Conservation (phyloP, 53 echinoderm and acorn worm genomes). For the Paracentrotus lividus region DNA sequence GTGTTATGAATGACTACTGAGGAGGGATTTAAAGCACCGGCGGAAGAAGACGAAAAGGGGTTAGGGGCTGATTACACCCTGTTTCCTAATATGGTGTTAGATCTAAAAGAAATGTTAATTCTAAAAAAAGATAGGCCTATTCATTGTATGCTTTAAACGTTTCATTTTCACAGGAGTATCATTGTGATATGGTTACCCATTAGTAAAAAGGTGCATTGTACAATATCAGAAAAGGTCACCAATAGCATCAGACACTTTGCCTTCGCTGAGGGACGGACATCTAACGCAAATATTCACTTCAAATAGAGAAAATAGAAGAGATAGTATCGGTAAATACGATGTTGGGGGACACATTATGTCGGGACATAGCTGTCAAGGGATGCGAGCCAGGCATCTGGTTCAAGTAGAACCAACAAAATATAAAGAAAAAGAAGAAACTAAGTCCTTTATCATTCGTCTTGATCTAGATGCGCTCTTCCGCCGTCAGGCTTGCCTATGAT, state of each 20-base stretch:
- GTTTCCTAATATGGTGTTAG: too few species aligned
- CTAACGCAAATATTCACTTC: not conserved
- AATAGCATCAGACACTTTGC: not conserved
- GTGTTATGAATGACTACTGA: not conserved
- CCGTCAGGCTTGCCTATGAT: slow-evolving; percentile 8
- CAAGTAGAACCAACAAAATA: too few species aligned
- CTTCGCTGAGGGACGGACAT: too few species aligned
- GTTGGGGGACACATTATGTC: not conserved
- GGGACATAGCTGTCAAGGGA: not conserved
- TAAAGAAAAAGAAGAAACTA: not conserved
- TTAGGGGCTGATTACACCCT: too few species aligned
- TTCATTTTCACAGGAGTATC: too few species aligned
- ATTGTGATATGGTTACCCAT: too few species aligned
- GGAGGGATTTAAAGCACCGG: not conserved
- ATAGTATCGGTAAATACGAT: not conserved
- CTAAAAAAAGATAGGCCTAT: too few species aligned
- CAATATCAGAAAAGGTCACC: too few species aligned
- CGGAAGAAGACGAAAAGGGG: not conserved
- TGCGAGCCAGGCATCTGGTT: not conserved
- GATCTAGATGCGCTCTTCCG: not conserved
- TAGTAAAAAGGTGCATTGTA: too few species aligned
- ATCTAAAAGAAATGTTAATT: too few species aligned
- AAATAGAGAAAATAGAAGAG: not conserved
- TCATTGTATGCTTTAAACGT: too few species aligned
- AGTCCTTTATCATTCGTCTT: not conserved